Conservation (phyloP, 2,888 invertebrate genomes). For the Itoplectis maculator region DNA sequence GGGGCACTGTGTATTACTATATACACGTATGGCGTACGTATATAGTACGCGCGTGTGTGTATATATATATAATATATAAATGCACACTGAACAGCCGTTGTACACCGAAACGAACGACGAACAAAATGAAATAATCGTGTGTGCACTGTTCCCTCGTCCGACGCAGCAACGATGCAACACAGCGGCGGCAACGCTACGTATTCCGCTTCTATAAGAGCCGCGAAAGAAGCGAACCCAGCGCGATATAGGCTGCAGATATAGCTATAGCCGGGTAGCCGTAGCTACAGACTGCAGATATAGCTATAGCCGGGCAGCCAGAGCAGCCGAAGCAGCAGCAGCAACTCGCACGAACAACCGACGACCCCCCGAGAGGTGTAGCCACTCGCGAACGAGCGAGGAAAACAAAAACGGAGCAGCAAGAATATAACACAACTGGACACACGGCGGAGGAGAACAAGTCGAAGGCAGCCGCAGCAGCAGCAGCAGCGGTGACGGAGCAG, state of each 20-base stretch:
- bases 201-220: slow-evolving; percentile 2
- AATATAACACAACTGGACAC: slow-evolving; percentile 33
- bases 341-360: slow-evolving; percentile 28
- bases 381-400: slow-evolving; percentile 47
- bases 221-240: not conserved
- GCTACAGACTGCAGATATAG: no score
- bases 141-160: slow-evolving; percentile 34
- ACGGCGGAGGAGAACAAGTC: slow-evolving; percentile 19
- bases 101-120: slow-evolving; percentile 51
- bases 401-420: slow-evolving; percentile 43
- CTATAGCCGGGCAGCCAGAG: not conserved
- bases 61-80: slow-evolving; percentile 55
- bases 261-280: no score
- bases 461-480: not conserved
- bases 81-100: slow-evolving; percentile 58
- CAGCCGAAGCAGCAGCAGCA: no score
- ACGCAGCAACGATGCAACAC: slow-evolving; percentile 21
- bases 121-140: slow-evolving; percentile 41
- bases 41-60: slow-evolving; percentile 13
- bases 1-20: slow-evolving; percentile 51
- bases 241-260: slow-evolving; percentile 4
- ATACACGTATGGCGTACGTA: slow-evolving; percentile 33
- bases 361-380: not conserved
- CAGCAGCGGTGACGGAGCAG: slow-evolving; percentile 31
- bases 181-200: slow-evolving; percentile 1